Base-by-base conservation (phyloP, 2,888 invertebrate species). In the Macaria liturata region DNA sequence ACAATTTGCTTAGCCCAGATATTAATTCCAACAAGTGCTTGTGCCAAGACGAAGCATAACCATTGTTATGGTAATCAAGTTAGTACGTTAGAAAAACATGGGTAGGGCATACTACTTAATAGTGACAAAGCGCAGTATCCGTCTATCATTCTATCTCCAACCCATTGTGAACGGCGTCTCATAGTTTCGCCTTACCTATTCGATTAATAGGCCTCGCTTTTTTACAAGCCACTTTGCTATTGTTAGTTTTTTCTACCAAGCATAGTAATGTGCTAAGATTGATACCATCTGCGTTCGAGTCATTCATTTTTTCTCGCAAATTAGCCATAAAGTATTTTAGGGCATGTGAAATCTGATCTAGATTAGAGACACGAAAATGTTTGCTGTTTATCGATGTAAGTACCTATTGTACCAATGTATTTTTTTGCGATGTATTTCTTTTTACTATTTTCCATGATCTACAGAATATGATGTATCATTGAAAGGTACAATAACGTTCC, bases 101-200 rank as follows among this genome's bases (percentile, higher is more conserved):
- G 58, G 64, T 66, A 60, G 54, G 46, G 50, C 61, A 50, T 68
- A n/a, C n/a, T n/a, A n/a, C n/a, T n/a, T n/a, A 72, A 80, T 75
- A 74, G 74, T 75, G 79, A 78, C 78, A 81, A 78, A 79, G 78
- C 70, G 68, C 62, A 57, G 65, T 62, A 61, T 56, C 43, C 64
- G 62, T 65, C 61, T 62, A 68, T 64, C 66, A 65, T 61, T 59
- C 60, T 67, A 72, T 72, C 72, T 72, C 62, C 65, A 61, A 61
- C 59, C 66, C 64, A 75, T 76, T 78, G 75, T 78, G 59, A 56
- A 63, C 69, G 71, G 69, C 71, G 60, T 59, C 62, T 62, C 68
- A 66, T 69, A 69, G 70, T 71, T 69, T 72, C 68, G 67, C 55
- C 54, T 72, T 65, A 42, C n/a, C 42, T 42, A 67, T 68, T 71